Conservation (phyloP, 2,113 vertebrate genomes). For the Mustela nigripes region DNA sequence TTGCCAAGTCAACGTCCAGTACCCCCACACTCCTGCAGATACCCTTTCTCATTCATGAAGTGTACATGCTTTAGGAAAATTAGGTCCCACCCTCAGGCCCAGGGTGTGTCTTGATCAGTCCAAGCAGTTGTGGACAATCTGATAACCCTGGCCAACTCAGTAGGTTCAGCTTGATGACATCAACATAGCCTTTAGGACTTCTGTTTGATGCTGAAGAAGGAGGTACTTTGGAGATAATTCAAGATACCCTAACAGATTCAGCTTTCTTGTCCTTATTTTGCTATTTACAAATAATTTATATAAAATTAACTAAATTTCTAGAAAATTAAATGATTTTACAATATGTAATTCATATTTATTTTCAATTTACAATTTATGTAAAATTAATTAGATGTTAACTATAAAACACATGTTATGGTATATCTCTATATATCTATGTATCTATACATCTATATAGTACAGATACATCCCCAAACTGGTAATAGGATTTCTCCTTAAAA, state of each 20-base stretch:
- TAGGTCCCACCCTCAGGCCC: background rate
- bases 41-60: background rate
- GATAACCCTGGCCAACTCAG: background rate
- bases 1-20: background rate
- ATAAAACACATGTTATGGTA: background rate
- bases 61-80: background rate
- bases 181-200: background rate
- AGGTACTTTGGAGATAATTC: background rate
- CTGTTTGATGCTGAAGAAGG: background rate
- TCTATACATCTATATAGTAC: background rate
- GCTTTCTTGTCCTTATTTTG: background rate
- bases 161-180: background rate
- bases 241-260: background rate
- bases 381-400: background rate
- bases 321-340: background rate
- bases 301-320: background rate
- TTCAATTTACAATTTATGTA: background rate
- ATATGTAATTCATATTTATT: background rate
- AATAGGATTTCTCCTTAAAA: background rate
- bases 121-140: background rate
- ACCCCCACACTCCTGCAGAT: background rate
- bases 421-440: background rate
- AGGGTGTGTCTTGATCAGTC: background rate
- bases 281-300: constrained; percentile 1
- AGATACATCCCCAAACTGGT: background rate